Evolutionary conservation across 2,113 vertebrate species (phyloP).

Genomic region (Leptocoma aspasia): DNA sequence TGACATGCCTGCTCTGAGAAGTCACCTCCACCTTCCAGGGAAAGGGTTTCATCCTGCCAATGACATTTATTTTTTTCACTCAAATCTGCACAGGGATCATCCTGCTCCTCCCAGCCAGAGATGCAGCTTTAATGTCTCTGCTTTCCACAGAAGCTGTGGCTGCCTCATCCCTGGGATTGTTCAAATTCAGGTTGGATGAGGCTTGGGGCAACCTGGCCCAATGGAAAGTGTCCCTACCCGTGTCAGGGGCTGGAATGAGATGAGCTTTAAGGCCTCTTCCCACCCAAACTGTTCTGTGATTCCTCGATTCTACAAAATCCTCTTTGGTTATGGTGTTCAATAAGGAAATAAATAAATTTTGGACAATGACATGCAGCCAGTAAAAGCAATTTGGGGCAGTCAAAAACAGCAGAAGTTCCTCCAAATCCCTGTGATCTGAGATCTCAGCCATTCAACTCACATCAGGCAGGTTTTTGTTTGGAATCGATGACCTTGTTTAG

Average conservation of each 20-base stretch:
- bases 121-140: not conserved
- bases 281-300: not conserved
- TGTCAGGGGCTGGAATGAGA: not conserved
- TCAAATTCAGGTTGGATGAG: not conserved
- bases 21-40: not conserved
- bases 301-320: not conserved
- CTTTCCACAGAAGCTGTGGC: not conserved
- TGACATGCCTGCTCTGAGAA: not conserved
- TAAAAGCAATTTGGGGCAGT: not conserved
- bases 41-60: not conserved
- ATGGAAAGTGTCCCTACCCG: accelerated
- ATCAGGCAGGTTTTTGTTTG: not conserved
- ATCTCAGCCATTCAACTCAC: not conserved
- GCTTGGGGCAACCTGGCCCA: not conserved
- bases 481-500: not conserved
- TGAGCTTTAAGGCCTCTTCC: not conserved
- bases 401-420: not conserved
- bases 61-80: accelerated
- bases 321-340: not conserved
- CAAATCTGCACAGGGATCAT: not conserved
- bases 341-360: not conserved
- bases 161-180: not conserved
- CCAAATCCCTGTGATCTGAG: not conserved
- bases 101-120: not conserved
- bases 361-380: not conserved